Percentiles rank a stretch among this genome's conserved stretches.
These are phyloP conservation scores for Chlorops oryzae DNA, from an alignment of 1,140 invertebrate species.

Conservation along the genomic window DNA sequence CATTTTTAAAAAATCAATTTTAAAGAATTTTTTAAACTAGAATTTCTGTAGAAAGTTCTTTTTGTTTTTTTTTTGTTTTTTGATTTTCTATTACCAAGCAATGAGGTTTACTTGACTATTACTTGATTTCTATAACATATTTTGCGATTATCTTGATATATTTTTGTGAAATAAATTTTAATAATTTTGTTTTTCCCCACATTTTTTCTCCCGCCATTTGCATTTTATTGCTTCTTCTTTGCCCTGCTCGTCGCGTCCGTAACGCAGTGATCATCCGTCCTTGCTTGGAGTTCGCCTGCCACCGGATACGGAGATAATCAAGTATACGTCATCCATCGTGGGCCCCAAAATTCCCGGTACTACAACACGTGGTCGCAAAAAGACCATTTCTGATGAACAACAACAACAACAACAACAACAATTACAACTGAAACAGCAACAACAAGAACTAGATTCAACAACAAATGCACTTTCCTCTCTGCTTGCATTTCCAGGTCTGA, in stretches of 20 bases:
- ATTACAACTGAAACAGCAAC: slow-evolving; percentile 14
- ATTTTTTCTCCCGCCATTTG: no score
- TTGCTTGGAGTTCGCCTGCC: slow-evolving; percentile 73
- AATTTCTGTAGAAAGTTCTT: no score
- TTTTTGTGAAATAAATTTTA: no score
- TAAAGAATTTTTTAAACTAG: no score
- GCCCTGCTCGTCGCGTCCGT: neutral
- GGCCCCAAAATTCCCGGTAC: slow-evolving; percentile 75
- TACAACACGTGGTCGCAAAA: slow-evolving; percentile 75
- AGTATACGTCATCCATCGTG: slow-evolving; percentile 77
- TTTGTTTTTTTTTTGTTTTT: no score
- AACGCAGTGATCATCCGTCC: slow-evolving; percentile 65
- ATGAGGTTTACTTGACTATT: no score
- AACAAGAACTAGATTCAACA: slow-evolving; percentile 34
- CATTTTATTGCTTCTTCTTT: neutral
- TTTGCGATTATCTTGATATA: no score
- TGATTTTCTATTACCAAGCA: no score
- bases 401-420: slow-evolving; percentile 33
- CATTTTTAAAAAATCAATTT: no score
- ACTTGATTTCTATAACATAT: no score
- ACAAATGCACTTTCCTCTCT: slow-evolving; percentile 53
- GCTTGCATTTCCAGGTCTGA: slow-evolving; percentile 60
- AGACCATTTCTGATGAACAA: slow-evolving; percentile 77
- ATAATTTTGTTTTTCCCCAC: no score
- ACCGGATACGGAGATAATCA: slow-evolving; percentile 84